Base-by-base conservation (phyloP, 1,140 invertebrate genomes). In the Thereuonema tuberculata region DNA sequence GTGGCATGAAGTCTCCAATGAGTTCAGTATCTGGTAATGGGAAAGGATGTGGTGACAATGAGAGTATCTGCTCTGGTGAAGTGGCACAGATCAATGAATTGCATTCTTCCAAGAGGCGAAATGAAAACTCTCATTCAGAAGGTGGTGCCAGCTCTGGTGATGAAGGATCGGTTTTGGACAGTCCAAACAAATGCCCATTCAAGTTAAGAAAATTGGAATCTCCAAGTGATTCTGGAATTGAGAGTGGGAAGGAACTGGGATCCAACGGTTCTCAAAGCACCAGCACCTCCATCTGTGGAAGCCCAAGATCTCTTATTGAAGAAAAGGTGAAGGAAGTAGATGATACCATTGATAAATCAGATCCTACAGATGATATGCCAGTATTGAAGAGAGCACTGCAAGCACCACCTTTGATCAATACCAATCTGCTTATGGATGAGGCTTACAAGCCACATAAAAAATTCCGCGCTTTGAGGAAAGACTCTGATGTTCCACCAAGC, bases 391-490 rank as follows among this genome's bases (percentile, higher is more conserved):
- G 90, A 25, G 90, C 92, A 0, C 78, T 94, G 0, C 89, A 93
- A 71, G 90, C 90, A 1, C 91, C 91, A 1, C 91, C 91, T 0
- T 74, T 93, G 1, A 88, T 88, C 72, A 86, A 89, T 68, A 89
- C 87, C 47, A 88, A 88, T 67, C 86, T 86, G 1, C 72, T 93
- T 43, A 93, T 93, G 89, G 89, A 93, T 70, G 89, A 93, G 73
- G 89, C 89, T 1, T 93, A 93, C 76, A 89, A 92, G 68, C 89
- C 89, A 49, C 91, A 94, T 77, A 94, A 94, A 72, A 94, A 94
- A 71, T 93, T 94, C 79, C 80, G 90, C 2, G 86, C 86, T 0
- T 72, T 87, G 66, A 75, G 87, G 2, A 58, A 55, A 58, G 85
- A 75, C 28, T 73, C 67, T 61, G 66, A 65, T 63, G 67, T 63